Percentiles rank a stretch among this genome's conserved stretches.
Evolutionary conservation across 2,113 vertebrate species (phyloP).

Genomic region (Melanocharis versteri): DNA sequence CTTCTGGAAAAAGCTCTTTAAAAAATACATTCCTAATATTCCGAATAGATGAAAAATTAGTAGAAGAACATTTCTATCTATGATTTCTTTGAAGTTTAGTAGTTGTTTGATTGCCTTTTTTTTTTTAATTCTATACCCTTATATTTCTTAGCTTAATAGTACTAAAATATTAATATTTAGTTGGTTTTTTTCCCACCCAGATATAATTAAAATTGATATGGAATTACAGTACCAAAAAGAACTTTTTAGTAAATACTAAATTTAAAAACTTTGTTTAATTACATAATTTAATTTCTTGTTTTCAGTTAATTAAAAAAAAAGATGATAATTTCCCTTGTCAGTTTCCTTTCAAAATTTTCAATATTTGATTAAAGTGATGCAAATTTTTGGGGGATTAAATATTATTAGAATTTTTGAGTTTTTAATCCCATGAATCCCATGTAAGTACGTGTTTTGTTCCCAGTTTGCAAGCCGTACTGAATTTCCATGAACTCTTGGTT

Average conservation of each 20-base stretch:
- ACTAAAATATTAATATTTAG: neutral
- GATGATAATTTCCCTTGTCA: neutral
- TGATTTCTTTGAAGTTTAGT: neutral
- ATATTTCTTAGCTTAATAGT: neutral
- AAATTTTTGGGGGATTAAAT: neutral
- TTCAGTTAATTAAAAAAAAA: neutral
- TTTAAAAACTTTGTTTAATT: neutral
- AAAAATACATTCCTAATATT: neutral
- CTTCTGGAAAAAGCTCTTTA: neutral
- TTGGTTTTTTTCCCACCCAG: rapidly evolving
- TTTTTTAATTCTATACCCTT: neutral
- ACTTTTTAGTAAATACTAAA: neutral
- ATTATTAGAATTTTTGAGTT: neutral
- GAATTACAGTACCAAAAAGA: neutral
- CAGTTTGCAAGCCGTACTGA: neutral
- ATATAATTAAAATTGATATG: neutral
- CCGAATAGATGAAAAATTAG: neutral
- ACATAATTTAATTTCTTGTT: neutral
- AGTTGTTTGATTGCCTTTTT: neutral
- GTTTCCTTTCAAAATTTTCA: neutral
- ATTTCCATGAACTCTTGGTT: neutral
- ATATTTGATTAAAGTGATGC: neutral
- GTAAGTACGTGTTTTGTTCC: neutral
- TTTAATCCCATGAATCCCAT: neutral
- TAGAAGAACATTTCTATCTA: neutral